A percentile compares a stretch with the other conserved stretches of the same genome.
Evolutionary conservation across 2,888 invertebrate species (phyloP).

Genomic region (Acanthococcus lagerstroemiae): DNA sequence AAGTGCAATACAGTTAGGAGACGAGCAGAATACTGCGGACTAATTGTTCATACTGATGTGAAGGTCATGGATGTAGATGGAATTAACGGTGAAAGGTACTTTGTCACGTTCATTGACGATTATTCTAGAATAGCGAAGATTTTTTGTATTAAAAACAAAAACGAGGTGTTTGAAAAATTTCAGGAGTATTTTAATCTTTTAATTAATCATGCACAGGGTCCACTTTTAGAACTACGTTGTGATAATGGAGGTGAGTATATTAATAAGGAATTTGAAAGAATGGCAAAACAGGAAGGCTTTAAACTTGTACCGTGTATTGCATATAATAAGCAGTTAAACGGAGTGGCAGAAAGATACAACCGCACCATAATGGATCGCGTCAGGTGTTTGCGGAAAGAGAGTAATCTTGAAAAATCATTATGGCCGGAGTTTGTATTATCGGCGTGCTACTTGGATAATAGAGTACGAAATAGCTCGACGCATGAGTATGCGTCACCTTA

Average conservation of each 20-base stretch:
- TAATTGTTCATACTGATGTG: too few species aligned
- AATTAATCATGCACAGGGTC: conserved; percentile 25
- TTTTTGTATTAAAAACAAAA: conserved; percentile 34
- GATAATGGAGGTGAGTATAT: too few species aligned
- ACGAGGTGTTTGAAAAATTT: conserved; percentile 32
- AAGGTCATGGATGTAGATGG: conserved; percentile 19
- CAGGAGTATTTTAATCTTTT: conserved; percentile 30
- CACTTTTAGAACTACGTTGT: conserved; percentile 30
- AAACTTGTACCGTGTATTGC: conserved; percentile 22
- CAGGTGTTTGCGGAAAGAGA: conserved; percentile 3
- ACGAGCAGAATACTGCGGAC: too few species aligned
- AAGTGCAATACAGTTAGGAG: not conserved
- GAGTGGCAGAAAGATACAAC: conserved; percentile 31
- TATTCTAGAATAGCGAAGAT: conserved; percentile 34
- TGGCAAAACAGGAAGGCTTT: conserved; percentile 29
- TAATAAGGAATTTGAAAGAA: conserved; percentile 31
- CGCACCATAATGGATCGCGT: conserved; percentile 2
- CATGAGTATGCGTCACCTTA: conserved; percentile 36
- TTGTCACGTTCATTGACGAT: conserved; percentile 35
- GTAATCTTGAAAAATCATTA: conserved; percentile 9
- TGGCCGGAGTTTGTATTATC: conserved; percentile 23
- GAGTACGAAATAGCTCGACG: conserved; percentile 25
- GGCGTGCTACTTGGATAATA: conserved; percentile 25
- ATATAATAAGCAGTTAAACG: conserved; percentile 30
- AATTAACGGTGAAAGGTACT: conserved; percentile 34